phyloP scores from a whole-genome alignment of 2,797 vertebrate genomes.

The Sebastes hubbsi region DNA sequence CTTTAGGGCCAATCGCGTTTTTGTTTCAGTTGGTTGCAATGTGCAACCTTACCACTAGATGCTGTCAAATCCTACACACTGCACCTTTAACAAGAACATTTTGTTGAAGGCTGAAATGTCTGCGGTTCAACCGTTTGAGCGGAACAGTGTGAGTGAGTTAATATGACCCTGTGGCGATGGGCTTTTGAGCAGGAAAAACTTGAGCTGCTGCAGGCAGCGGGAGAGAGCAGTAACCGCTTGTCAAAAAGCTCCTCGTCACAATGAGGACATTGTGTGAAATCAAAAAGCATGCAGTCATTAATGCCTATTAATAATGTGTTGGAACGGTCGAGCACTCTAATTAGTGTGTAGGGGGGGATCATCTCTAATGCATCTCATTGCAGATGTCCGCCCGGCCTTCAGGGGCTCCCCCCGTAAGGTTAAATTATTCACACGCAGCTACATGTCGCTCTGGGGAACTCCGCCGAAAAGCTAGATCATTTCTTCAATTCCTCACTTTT shows the following conservation, averaged over 20 bases:
- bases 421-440: constrained; percentile 64
- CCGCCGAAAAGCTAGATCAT: constrained; percentile 15
- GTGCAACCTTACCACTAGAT: too few species aligned
- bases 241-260: constrained; percentile 26
- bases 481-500: constrained; percentile 6
- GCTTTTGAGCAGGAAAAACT: constrained; percentile 4
- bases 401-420: constrained; percentile 33
- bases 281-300: constrained; percentile 42
- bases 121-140: not conserved
- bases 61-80: too few species aligned
- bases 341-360: constrained; percentile 39
- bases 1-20: too few species aligned
- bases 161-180: not conserved
- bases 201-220: not conserved
- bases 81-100: not conserved
- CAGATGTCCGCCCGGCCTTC: constrained; percentile 58
- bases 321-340: constrained; percentile 29
- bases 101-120: constrained; percentile 10
- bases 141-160: constrained; percentile 9
- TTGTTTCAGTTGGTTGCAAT: too few species aligned
- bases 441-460: constrained; percentile 44
- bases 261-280: constrained; percentile 25
- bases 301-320: constrained; percentile 43
- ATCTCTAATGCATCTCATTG: constrained; percentile 23
- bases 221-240: constrained; percentile 31